These are phyloP conservation scores for Hipparchia sbordonii DNA, from an alignment of 2,888 invertebrate genomes.

Conservation along the genomic window DNA sequence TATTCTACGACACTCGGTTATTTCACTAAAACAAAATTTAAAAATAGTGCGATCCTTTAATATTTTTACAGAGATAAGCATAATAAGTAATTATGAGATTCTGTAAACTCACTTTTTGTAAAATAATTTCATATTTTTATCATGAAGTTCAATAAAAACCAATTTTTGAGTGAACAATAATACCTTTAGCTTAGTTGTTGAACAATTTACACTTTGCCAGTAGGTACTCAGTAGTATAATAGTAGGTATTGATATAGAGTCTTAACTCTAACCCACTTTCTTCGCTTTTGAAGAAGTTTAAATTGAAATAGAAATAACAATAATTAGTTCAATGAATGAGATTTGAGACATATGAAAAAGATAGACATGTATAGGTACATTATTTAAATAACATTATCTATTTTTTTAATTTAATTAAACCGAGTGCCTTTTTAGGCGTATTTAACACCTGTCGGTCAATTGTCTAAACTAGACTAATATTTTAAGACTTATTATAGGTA, in stretches of 20 bases:
- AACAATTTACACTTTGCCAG: not conserved
- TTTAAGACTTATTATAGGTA: conserved; percentile 52
- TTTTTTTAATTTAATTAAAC: conserved; percentile 36
- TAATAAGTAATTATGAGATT: conserved; percentile 4
- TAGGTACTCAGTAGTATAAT: not conserved
- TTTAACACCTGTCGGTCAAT: conserved; percentile 56
- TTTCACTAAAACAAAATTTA: conserved; percentile 9
- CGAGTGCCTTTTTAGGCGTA: conserved; percentile 59
- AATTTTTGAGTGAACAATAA: not conserved
- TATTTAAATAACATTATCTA: not conserved
- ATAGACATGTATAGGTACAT: not conserved
- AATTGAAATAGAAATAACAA: too few relatives aligned
- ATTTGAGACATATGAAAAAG: not conserved
- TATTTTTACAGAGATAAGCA: not conserved
- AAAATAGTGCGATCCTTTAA: conserved; percentile 5
- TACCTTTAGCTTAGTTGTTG: not conserved
- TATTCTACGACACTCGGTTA: conserved; percentile 67
- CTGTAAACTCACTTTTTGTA: not conserved
- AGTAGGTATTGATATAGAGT: too few relatives aligned
- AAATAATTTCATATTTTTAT: not conserved
- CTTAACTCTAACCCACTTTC: not conserved
- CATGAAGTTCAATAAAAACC: not conserved
- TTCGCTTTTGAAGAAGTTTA: not conserved
- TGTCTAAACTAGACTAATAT: conserved; percentile 68
- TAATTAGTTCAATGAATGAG: too few relatives aligned